Conservation (phyloP, 2,113 vertebrate genomes). For the Oreochromis tanganicae region DNA sequence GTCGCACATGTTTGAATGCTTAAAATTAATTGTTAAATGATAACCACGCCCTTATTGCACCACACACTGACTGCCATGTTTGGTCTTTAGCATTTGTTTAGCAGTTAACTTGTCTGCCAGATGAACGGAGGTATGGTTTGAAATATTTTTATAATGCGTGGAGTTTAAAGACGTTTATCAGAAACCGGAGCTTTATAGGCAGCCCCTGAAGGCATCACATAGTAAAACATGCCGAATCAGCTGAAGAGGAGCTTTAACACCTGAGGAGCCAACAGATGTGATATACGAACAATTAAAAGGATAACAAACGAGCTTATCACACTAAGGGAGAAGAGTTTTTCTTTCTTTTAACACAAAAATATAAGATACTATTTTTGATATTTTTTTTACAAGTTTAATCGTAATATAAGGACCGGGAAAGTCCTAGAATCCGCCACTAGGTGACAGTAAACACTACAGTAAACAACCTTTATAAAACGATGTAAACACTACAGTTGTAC, state of each 20-base stretch:
- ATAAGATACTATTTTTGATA: not conserved
- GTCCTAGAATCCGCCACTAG: not conserved
- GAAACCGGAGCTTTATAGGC: not conserved
- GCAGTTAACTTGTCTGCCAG: not conserved
- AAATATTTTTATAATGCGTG: not conserved
- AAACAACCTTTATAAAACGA: not conserved
- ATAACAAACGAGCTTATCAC: not conserved
- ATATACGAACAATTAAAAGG: not conserved
- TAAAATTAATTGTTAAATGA: not conserved
- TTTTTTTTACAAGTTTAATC: not conserved
- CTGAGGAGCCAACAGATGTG: not conserved
- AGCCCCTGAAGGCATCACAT: slow-evolving; percentile 9
- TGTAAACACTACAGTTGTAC: not conserved
- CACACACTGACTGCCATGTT: not conserved
- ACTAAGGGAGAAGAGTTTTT: not conserved
- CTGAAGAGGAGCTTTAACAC: not conserved
- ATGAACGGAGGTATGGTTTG: not conserved
- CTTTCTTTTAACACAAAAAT: not conserved
- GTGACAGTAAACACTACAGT: not conserved
- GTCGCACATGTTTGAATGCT: not conserved
- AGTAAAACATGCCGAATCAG: slow-evolving; percentile 52
- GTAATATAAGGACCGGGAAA: not conserved
- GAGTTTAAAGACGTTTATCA: accelerated
- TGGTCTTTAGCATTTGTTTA: not conserved
- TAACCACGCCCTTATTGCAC: not conserved